A percentile compares a stretch with the other conserved stretches of the same genome.
These are phyloP conservation scores for Drosophila bocki DNA, from an alignment of 1,140 invertebrate species.

Conservation along the genomic window DNA sequence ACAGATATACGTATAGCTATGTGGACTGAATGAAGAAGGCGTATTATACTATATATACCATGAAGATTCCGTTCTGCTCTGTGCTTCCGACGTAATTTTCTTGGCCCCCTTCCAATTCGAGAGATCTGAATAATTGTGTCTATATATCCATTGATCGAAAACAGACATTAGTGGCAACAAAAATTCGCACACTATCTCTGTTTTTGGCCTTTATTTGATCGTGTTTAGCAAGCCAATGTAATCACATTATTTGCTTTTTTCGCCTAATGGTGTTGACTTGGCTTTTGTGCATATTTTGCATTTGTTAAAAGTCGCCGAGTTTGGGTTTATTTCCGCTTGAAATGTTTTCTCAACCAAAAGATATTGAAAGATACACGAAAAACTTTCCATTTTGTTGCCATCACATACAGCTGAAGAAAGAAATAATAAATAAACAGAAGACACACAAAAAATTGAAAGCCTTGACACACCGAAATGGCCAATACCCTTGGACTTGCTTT, in stretches of 20 bases:
- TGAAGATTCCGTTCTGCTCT: constrained; percentile 21
- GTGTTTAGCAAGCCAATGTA: constrained; percentile 16
- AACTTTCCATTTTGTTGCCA: constrained; percentile 56
- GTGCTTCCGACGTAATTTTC: constrained; percentile 44
- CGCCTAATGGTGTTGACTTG: constrained; percentile 12
- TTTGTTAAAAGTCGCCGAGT: constrained; percentile 21
- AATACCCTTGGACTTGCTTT: constrained; percentile 24
- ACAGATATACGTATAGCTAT: constrained; percentile 10
- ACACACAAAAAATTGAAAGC: constrained; percentile 4
- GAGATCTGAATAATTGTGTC: constrained; percentile 20
- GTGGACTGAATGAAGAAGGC: constrained; percentile 25
- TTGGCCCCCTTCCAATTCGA: constrained; percentile 35
- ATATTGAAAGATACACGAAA: constrained; percentile 16
- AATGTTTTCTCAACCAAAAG: constrained; percentile 27
- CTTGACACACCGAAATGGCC: constrained; percentile 23
- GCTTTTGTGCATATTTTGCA: constrained; percentile 40
- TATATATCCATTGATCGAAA: constrained; percentile 34
- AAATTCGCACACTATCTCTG: constrained; percentile 15
- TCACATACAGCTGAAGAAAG: constrained; percentile 19
- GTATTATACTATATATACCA: constrained; percentile 7
- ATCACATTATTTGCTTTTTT: constrained; percentile 23
- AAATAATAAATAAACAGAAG: constrained; percentile 25
- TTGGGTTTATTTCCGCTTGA: constrained; percentile 40
- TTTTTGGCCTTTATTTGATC: constrained; percentile 8
- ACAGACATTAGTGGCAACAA: constrained; percentile 32